phyloP scores from a whole-genome alignment of 1,140 invertebrate species.

The Magallana angulata region DNA sequence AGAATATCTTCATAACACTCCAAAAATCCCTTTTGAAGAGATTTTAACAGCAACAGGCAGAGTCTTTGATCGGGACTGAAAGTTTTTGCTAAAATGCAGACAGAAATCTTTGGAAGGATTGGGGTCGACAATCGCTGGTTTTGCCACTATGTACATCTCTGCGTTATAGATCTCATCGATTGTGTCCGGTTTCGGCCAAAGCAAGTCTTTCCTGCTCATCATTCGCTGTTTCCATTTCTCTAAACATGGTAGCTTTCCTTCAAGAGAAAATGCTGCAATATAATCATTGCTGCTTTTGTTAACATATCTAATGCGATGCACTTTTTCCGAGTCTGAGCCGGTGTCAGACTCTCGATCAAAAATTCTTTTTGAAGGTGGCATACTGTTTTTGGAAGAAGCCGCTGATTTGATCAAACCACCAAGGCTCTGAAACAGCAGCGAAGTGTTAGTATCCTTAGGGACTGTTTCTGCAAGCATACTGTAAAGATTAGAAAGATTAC shows the following conservation, averaged over 20 bases:
- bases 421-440: background rate
- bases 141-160: constrained; percentile 36
- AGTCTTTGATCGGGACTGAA: constrained; percentile 19
- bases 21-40: constrained; percentile 36
- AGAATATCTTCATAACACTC: constrained; percentile 2
- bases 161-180: constrained; percentile 2
- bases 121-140: constrained; percentile 11
- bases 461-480: background rate
- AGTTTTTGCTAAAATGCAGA: constrained; percentile 24
- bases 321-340: too few relatives aligned
- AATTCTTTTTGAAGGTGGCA: background rate
- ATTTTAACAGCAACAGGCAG: constrained; percentile 39
- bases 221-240: constrained; percentile 2
- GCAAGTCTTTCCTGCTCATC: background rate
- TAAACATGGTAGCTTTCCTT: constrained; percentile 3
- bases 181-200: background rate
- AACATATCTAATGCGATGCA: background rate
- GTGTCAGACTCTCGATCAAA: too few relatives aligned
- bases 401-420: background rate
- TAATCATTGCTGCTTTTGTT: constrained; percentile 39
- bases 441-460: background rate
- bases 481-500: background rate
- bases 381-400: background rate
- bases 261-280: constrained; percentile 44
- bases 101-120: constrained; percentile 26